Evolutionary conservation across 2,113 vertebrate genomes (phyloP), one percentile per base, ranked within the genome.

Genomic region (Pollachius pollachius): DNA sequence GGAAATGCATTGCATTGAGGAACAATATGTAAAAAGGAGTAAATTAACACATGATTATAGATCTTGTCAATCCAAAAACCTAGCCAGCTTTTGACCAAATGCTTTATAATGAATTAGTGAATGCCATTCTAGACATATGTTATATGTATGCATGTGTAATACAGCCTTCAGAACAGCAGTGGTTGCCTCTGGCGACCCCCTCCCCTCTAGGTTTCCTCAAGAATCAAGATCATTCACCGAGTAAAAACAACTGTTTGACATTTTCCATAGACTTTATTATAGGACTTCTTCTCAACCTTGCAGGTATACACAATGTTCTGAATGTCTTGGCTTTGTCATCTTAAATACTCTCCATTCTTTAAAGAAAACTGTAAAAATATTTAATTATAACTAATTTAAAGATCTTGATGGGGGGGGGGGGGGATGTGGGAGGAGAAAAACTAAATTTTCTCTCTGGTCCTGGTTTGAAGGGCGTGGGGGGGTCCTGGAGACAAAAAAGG

Each of bases 341-440:
- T 93, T 92, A 92, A 93, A 93, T 92, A 92, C 88, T 92, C 88
- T 91, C 84, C 83, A 64, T 82, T 89, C 88, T 91, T 78, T 88
- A 93, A 92, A 86, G 88, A 93, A 90, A 91, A 90, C 81, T 92
- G 90, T 92, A 92, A 92, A 93, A 93, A 92, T 92, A 93, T 91
- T 89, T 86, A 87, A 90, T 89, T 85, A 89, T 81, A 91, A 87
- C 92, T 92, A 89, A 89, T 89, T 89, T 87, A 91, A 92, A 90
- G 86, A 85, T 90, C 91, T 93, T 81, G 89, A 69, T 57, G 71
- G 72, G 77, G 58, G 60, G 52, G 17, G 62, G 56, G 61, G 3
- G 54, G 52, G 30, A n/a, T 57, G 54, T 15, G 57, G 27, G 30
- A 74, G 70, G 41, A 48, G 41, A 48, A 48, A 48, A 48, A 48